Base-by-base conservation (phyloP, 1,140 invertebrate species). In the Gonatopus flavifemur region DNA sequence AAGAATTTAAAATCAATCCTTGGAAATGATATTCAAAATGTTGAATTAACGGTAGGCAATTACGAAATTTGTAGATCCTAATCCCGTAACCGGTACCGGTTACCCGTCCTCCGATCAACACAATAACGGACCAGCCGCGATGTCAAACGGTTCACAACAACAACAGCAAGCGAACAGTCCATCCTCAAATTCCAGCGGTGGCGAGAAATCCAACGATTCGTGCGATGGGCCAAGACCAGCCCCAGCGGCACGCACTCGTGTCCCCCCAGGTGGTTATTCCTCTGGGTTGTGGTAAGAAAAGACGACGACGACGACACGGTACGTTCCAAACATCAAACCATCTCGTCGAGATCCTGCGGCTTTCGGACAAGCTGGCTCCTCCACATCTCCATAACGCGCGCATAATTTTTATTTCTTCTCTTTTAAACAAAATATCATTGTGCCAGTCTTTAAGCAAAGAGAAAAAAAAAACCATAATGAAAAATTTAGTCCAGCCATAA, bases 211-310 rank as follows among this genome's bases (percentile, higher is more conserved):
- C n/a, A 59, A 41, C 20, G 64, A 70, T 13, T 67, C 66, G 18
- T 71, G 33, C 63, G 68, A 9, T 55, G 51, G 18, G 59, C 62
- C 9, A 71, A 60, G 19, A 49, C 44, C n/a, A n/a, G n/a, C n/a
- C n/a, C n/a, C n/a, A 19, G 58, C 59, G 58, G 56, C 33, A 38
- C 74, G 69, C 46, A 69, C 67, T 36, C 78, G 78, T 55, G 77
- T 81, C 35, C 79, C 79, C 39, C 79, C 79, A 12, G 79, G 79
- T 48, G 78, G 79, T 39, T 80, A 69, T 48, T 78, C 78, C 24
- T 77, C 77, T 33, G 76, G 77, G 36, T 70, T 80, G 32, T 80
- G 79, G 79, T 80, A 76, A 79, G 72, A 50, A 20, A 18, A 30
- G 39, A 46, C 42, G 25, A 22, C 43, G 8, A 37, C 37, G 47